phyloP scores from a whole-genome alignment of 2,888 invertebrate genomes.

The Busseola fusca region DNA sequence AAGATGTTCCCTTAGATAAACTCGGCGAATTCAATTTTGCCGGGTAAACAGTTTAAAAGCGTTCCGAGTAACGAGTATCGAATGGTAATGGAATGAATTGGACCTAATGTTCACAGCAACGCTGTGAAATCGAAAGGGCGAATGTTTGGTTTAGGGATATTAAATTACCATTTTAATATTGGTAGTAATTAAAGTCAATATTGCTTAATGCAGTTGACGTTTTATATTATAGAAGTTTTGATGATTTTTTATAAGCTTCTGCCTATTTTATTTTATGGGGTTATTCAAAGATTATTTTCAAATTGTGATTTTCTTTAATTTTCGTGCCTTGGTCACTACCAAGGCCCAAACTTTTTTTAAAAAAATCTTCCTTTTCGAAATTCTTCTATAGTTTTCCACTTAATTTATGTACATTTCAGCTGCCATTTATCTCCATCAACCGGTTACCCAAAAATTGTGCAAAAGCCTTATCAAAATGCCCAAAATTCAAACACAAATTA shows the following conservation, averaged over 20 bases:
- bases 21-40: slow-evolving; percentile 69
- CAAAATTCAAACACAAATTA: not conserved
- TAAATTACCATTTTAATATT: slow-evolving; percentile 11
- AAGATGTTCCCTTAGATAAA: slow-evolving; percentile 62
- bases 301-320: not conserved
- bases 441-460: not conserved
- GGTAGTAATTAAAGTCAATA: slow-evolving; percentile 12
- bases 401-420: not conserved
- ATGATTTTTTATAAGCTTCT: not conserved
- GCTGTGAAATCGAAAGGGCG: slow-evolving; percentile 23
- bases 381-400: not conserved
- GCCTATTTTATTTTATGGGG: not conserved
- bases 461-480: not conserved
- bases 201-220: not conserved
- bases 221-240: not conserved
- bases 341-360: not conserved
- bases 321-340: not conserved
- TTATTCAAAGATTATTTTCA: slow-evolving; percentile 16
- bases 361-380: not conserved
- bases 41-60: slow-evolving; percentile 74
- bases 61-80: slow-evolving; percentile 74
- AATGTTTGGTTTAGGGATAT: slow-evolving; percentile 26
- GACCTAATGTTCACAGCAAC: slow-evolving; percentile 70
- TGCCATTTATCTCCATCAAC: not conserved
- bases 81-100: slow-evolving; percentile 79